Conservation (phyloP, 2,888 invertebrate genomes). For the Eupithecia subfuscata region DNA sequence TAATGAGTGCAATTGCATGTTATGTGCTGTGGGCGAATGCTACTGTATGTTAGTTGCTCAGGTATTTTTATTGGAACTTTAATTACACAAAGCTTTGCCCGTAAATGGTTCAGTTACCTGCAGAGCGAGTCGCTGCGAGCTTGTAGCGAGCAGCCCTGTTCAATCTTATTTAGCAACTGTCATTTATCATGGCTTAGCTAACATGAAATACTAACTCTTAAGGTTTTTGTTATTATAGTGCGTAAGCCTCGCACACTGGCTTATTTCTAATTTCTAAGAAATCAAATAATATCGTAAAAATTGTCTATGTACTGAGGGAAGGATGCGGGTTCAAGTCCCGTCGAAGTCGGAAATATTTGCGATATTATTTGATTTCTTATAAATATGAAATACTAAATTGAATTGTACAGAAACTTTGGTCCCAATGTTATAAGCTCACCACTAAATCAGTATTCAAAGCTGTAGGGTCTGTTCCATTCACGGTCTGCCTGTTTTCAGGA, state of each 20-base stretch:
- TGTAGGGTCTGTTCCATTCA: conserved; percentile 24
- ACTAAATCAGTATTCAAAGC: conserved; percentile 14
- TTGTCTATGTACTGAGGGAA: too few relatives aligned
- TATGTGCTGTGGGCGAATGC: conserved; percentile 31
- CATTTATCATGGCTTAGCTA: not conserved
- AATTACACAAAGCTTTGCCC: not conserved
- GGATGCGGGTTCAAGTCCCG: too few relatives aligned
- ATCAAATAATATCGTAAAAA: too few relatives aligned
- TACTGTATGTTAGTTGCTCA: conserved; percentile 34
- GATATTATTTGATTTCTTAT: too few relatives aligned
- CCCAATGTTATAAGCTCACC: not conserved
- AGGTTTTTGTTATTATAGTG: too few relatives aligned
- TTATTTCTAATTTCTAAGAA: too few relatives aligned
- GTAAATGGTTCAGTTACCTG: not conserved
- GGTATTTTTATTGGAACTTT: conserved; percentile 20
- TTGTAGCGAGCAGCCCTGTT: not conserved
- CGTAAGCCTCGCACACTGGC: too few relatives aligned
- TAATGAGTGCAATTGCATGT: conserved; percentile 42
- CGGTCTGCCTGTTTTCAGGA: conserved; percentile 37
- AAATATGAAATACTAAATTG: too few relatives aligned
- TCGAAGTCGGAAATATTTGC: too few relatives aligned
- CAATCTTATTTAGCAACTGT: not conserved
- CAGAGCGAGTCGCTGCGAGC: not conserved
- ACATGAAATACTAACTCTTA: not conserved
- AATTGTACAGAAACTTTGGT: not conserved